Percentiles rank a stretch among this genome's conserved stretches.
Conservation (phyloP, 2,113 vertebrate species). For the Athene noctua region DNA sequence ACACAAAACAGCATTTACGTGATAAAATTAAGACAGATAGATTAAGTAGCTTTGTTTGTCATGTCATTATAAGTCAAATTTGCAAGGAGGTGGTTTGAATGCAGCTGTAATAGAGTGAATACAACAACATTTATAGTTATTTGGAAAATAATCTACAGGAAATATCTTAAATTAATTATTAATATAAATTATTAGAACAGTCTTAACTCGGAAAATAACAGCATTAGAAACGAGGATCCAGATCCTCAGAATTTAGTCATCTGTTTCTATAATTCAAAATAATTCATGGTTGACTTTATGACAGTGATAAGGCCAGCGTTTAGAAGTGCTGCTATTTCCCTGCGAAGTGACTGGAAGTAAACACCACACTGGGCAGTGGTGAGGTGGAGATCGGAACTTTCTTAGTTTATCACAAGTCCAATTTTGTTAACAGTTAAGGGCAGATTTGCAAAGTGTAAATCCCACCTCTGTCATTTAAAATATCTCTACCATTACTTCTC, state of each 20-base stretch:
- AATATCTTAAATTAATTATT: neutral
- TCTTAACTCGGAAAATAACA: neutral
- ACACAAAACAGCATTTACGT: neutral
- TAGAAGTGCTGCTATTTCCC: neutral
- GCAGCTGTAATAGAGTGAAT: neutral
- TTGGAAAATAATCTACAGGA: neutral
- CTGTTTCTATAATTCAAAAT: neutral
- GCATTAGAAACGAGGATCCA: neutral
- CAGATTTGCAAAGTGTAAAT: neutral
- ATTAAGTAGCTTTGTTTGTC: neutral
- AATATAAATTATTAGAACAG: neutral
- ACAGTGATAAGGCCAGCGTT: neutral
- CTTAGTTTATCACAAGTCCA: neutral
- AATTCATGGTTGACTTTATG: neutral
- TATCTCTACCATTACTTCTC: neutral
- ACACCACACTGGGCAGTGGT: accelerated
- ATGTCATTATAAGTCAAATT: neutral
- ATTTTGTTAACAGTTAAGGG: neutral
- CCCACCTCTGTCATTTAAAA: neutral
- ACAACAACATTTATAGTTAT: neutral
- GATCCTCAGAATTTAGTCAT: neutral
- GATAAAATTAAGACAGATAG: neutral
- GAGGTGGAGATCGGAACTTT: neutral
- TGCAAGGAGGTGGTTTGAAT: neutral
- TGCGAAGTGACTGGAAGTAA: neutral